A percentile compares a stretch with the other conserved stretches of the same genome.
Conservation (phyloP, 2,113 vertebrate genomes). For the Heterotis niloticus region DNA sequence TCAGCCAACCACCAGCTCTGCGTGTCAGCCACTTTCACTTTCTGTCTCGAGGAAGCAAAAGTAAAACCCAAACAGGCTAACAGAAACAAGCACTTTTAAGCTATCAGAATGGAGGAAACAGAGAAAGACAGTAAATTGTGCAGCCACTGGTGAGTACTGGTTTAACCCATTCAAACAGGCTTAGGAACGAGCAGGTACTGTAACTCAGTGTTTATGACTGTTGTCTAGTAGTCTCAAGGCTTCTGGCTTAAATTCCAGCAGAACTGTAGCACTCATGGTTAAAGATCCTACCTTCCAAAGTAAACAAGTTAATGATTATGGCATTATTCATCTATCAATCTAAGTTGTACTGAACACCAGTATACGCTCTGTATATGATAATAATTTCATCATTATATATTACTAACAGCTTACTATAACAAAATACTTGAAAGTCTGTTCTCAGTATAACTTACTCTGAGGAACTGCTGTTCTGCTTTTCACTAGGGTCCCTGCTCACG, state of each 20-base stretch:
- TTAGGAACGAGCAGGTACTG: background rate
- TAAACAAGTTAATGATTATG: too few relatives aligned
- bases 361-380: background rate
- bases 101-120: constrained; percentile 11
- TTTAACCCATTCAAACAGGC: background rate
- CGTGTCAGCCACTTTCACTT: constrained; percentile 9
- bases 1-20: too few relatives aligned
- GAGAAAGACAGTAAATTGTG: background rate
- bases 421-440: background rate
- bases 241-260: too few relatives aligned
- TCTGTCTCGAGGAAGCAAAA: constrained; percentile 6
- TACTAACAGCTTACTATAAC: background rate
- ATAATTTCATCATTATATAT: background rate
- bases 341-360: background rate
- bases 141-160: constrained; percentile 11
- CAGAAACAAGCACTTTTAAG: background rate
- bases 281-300: too few relatives aligned
- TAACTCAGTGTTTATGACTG: background rate
- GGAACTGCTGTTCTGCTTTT: background rate
- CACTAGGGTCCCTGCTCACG: background rate
- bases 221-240: too few relatives aligned
- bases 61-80: background rate
- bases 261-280: too few relatives aligned
- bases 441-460: background rate
- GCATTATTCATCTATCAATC: too few relatives aligned